These are phyloP conservation scores for Amblyraja radiata DNA, from an alignment of 2,797 vertebrate species.

Conservation along the genomic window DNA sequence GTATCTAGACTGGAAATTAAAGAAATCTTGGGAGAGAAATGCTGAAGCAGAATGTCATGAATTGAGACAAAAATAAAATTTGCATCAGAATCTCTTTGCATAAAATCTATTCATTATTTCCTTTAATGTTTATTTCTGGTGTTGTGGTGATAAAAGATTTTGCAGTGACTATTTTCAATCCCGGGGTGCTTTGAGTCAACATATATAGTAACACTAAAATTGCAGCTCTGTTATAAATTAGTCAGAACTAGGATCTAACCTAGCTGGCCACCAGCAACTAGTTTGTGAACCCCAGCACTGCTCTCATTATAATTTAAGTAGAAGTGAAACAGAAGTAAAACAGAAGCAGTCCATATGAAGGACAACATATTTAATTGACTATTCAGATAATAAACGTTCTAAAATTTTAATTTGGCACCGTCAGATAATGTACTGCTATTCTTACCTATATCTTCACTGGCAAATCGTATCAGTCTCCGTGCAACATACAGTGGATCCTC, in stretches of 20 bases:
- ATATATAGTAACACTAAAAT: not conserved
- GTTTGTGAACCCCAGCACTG: not conserved
- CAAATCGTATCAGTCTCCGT: conserved; percentile 84
- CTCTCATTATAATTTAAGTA: not conserved
- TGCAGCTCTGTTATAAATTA: not conserved
- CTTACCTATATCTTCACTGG: conserved; percentile 91
- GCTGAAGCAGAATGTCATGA: not conserved
- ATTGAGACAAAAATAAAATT: not conserved
- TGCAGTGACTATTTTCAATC: not conserved
- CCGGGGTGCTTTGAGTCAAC: not conserved
- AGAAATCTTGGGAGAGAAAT: not conserved
- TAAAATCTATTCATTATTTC: not conserved
- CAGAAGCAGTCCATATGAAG: not conserved
- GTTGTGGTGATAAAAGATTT: not conserved
- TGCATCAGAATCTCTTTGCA: not conserved
- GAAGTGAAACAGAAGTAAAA: too few relatives aligned
- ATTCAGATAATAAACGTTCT: not conserved
- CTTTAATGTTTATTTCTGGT: not conserved
- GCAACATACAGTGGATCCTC: conserved; percentile 92
- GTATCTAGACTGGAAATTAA: not conserved
- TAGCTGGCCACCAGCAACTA: not conserved
- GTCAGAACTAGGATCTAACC: not conserved
- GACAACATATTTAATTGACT: not conserved
- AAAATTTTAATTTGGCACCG: not conserved
- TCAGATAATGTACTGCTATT: not conserved